Percentiles rank a stretch among this genome's conserved stretches.
phyloP scores from a whole-genome alignment of 2,888 invertebrate genomes.

The Artemia sinica region DNA sequence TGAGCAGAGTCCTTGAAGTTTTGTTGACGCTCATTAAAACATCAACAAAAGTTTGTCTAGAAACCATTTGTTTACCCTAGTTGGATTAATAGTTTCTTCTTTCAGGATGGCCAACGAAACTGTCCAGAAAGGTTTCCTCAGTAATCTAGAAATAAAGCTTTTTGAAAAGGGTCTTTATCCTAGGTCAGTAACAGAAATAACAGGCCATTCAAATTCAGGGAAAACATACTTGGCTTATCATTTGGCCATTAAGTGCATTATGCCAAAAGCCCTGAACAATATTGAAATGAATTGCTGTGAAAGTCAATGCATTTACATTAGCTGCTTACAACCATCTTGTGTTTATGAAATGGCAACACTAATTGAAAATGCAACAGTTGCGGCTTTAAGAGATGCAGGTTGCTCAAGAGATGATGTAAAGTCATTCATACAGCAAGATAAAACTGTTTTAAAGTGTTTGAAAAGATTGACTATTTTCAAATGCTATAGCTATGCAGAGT shows the following conservation, averaged over 20 bases:
- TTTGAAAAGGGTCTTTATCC: neutral
- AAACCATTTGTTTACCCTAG: too few relatives aligned
- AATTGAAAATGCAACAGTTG: neutral
- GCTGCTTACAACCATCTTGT: neutral
- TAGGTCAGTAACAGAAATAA: conserved; percentile 7
- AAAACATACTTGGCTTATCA: neutral
- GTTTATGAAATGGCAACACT: neutral
- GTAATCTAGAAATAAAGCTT: neutral
- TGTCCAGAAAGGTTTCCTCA: too few relatives aligned
- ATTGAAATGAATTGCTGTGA: neutral
- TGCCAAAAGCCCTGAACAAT: neutral
- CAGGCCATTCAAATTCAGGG: neutral
- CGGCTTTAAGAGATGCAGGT: neutral
- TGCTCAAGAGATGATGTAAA: neutral
- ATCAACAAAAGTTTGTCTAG: too few relatives aligned
- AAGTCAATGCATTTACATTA: neutral
- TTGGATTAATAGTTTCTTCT: too few relatives aligned
- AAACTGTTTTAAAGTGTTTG: conserved; percentile 1
- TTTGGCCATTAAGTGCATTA: neutral
- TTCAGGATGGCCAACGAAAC: too few relatives aligned
- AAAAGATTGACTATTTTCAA: conserved; percentile 7
- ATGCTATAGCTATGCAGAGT: conserved; percentile 5
- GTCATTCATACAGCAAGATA: neutral
- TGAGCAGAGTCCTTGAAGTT: too few relatives aligned
- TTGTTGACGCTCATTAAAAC: too few relatives aligned